Conservation (phyloP, 2,797 vertebrate genomes). For the Novumbra hubbsi region DNA sequence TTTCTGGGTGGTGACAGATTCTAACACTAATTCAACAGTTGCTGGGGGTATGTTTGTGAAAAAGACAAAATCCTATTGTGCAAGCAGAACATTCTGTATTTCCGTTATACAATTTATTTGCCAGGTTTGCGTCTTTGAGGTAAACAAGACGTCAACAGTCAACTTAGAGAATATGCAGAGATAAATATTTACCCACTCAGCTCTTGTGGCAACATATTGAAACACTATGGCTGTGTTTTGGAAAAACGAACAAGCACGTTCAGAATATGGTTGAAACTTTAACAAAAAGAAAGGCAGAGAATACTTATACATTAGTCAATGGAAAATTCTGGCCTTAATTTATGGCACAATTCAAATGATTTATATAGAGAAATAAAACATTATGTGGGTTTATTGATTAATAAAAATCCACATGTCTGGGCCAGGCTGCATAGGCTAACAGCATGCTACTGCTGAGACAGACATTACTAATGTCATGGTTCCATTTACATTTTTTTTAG, state of each 20-base stretch:
- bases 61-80: not conserved
- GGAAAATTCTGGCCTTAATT: not conserved
- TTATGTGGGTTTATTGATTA: conserved; percentile 14
- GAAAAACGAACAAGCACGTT: not conserved
- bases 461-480: not conserved
- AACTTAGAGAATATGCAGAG: not conserved
- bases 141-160: not conserved
- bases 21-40: conserved; percentile 3
- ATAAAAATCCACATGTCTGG: not conserved
- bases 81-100: not conserved
- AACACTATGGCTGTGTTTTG: not conserved
- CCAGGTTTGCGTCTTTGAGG: too few species aligned
- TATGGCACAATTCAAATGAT: not conserved
- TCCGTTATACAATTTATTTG: too few species aligned
- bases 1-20: conserved; percentile 35
- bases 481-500: not conserved
- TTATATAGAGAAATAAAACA: conserved; percentile 10
- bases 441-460: conserved; percentile 6
- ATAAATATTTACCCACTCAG: not conserved
- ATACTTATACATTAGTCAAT: not conserved
- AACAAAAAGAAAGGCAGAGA: not conserved
- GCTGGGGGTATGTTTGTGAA: not conserved
- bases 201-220: not conserved
- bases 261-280: not conserved
- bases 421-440: not conserved